Evolutionary conservation across 2,888 invertebrate species (phyloP), one percentile per base, ranked within the genome.

Genomic region (Brachypterus glaber): DNA sequence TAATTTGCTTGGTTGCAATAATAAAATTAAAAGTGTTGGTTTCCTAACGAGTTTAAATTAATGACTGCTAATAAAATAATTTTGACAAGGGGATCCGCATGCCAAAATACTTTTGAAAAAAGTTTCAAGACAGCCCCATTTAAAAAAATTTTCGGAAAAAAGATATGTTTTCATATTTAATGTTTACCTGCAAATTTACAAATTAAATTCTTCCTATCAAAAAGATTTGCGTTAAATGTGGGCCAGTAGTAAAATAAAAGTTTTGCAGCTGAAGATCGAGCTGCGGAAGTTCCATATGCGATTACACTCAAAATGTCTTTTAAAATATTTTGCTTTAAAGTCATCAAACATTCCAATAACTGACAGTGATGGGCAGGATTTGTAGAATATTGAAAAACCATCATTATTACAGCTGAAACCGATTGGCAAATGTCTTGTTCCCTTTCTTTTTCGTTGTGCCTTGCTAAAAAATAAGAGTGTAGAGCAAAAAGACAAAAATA

Each of bases 241-340:
- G 98, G 98, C 96, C 97, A 98, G 66, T 98, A 98, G 70, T 96
- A 93, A 69, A 98, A 97, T 33, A 98, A 75, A 25, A 98, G 73
- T 68, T 96, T 93, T 35, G 93, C 93, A 1, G 97, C 97, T 0
- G 93, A 91, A n/a, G 90, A 81, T 34, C 95, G 70, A 0, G 96
- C 89, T 34, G 86, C 83, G 46, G 89, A 82, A 0, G 97, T 95
- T 30, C 98, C 98, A 66, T 96, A 91, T 8, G 97, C 96, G 47
- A 97, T 87, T 18, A 96, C 93, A 62, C 90, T 88, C 18, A 98
- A 72, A 41, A 98, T 76, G 64, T 98, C 96, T 67, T 88, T 89
- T 30, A 91, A 83, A 8, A 95, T 82, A 47, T 85, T 81, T 49
- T 82, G 80, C 64, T 95, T 95, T 55, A 91, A 75, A 2, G 89